phyloP scores from a whole-genome alignment of 1,140 invertebrate species.

The Drosophila insularis region DNA sequence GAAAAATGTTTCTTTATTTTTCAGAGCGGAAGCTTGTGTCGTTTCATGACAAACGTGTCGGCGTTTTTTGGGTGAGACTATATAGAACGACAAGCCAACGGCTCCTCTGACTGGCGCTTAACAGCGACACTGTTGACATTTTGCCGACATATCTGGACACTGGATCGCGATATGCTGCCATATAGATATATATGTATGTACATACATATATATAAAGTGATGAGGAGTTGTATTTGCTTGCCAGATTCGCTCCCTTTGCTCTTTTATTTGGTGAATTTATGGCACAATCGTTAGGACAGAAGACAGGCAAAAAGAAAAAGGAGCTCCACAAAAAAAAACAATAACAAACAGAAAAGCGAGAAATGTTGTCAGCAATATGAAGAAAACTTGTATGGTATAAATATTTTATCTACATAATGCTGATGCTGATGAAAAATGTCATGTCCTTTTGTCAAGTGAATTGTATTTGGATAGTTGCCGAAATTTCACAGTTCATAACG shows the following conservation, averaged over 20 bases:
- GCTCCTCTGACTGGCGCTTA: slow-evolving; percentile 34
- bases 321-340: slow-evolving; percentile 1
- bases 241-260: slow-evolving; percentile 18
- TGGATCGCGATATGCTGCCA: slow-evolving; percentile 51
- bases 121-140: slow-evolving; percentile 66
- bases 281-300: slow-evolving; percentile 4
- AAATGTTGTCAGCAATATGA: slow-evolving; percentile 26
- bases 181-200: not conserved
- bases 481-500: too few relatives aligned
- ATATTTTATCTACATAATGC: slow-evolving; percentile 1
- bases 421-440: not conserved
- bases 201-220: not conserved
- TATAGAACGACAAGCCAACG: slow-evolving; percentile 14
- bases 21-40: slow-evolving; percentile 34
- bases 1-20: slow-evolving; percentile 38
- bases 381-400: slow-evolving; percentile 5
- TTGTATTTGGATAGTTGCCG: too few relatives aligned
- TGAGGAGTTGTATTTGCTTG: slow-evolving; percentile 32
- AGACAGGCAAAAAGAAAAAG: not conserved
- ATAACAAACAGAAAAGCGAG: slow-evolving; percentile 28
- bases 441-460: not conserved
- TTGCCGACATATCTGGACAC: slow-evolving; percentile 61
- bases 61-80: slow-evolving; percentile 12
- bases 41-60: slow-evolving; percentile 20
- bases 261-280: slow-evolving; percentile 38